Percentiles rank a stretch among this genome's conserved stretches.
These are phyloP conservation scores for Schizaphis graminum DNA, from an alignment of 2,888 invertebrate species.

Conservation along the genomic window DNA sequence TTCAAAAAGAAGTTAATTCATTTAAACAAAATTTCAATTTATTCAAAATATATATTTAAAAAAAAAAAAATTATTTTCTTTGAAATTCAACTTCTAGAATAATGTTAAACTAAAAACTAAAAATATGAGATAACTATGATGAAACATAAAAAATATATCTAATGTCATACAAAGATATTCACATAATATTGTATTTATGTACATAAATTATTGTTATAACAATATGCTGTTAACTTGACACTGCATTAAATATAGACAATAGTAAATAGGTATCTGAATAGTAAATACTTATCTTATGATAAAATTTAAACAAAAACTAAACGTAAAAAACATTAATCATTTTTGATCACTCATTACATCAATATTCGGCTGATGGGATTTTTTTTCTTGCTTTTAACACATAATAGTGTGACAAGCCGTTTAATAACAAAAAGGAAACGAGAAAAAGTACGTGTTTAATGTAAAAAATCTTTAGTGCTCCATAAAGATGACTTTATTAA, in stretches of 20 bases:
- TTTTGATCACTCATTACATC: not conserved
- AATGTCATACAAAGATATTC: not conserved
- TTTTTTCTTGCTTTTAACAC: not conserved
- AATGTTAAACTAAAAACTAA: not conserved
- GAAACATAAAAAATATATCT: not conserved
- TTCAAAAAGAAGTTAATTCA: not conserved
- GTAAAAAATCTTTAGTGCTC: conserved; percentile 20
- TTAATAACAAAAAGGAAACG: conserved; percentile 3
- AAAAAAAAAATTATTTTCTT: not conserved
- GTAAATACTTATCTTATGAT: not conserved
- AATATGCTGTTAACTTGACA: not conserved
- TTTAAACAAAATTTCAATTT: not conserved
- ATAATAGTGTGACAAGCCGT: conserved; percentile 11
- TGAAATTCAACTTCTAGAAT: not conserved
- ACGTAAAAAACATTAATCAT: conserved; percentile 13
- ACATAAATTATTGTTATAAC: not conserved
- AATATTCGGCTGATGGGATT: not conserved
- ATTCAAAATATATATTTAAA: not conserved
- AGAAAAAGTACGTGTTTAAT: conserved; percentile 21
- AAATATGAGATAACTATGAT: not conserved
- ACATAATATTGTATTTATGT: not conserved
- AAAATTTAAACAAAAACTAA: not conserved
- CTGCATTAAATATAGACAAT: not conserved
- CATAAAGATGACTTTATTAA: conserved; percentile 11
- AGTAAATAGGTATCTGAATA: not conserved